phyloP scores from a whole-genome alignment of 23 tunicate species.

The Diplosoma virens region DNA sequence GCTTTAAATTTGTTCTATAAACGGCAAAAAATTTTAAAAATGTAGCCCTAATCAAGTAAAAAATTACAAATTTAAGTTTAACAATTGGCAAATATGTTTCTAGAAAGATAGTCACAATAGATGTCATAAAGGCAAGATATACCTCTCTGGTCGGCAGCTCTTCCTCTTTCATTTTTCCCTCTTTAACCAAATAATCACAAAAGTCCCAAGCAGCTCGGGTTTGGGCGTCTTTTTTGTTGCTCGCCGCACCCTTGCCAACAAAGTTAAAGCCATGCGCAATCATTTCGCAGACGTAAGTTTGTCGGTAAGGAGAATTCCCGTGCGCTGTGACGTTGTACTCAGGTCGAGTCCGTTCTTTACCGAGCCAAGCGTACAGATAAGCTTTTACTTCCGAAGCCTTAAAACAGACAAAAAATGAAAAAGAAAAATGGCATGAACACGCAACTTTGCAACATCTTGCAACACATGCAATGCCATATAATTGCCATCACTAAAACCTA shows the following conservation, averaged over 20 bases:
- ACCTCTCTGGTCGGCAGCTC: constrained; percentile 84
- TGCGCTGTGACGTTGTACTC: constrained; percentile 77
- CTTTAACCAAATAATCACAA: constrained; percentile 48
- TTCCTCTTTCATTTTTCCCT: constrained; percentile 46
- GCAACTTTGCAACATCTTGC: no score
- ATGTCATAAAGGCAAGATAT: background rate
- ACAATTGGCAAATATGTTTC: background rate
- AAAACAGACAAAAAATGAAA: background rate
- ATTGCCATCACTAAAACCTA: no score
- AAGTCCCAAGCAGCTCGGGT: constrained; percentile 93
- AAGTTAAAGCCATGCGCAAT: constrained; percentile 50
- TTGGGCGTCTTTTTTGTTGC: constrained; percentile 78
- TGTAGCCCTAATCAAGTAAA: background rate
- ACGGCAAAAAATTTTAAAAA: background rate
- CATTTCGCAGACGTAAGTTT: constrained; percentile 46
- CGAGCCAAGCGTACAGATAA: constrained; percentile 71
- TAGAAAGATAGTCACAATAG: background rate
- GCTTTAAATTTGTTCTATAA: constrained; percentile 47
- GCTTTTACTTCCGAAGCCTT: constrained; percentile 82
- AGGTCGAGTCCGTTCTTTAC: constrained; percentile 50
- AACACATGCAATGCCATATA: no score
- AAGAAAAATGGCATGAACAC: no score
- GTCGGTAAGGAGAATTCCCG: constrained; percentile 33
- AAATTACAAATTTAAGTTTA: background rate
- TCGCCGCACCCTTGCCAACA: constrained; percentile 71